Percentiles rank a stretch among this genome's conserved stretches.
Conservation (phyloP, 2,888 invertebrate genomes). For the Patella depressa region DNA sequence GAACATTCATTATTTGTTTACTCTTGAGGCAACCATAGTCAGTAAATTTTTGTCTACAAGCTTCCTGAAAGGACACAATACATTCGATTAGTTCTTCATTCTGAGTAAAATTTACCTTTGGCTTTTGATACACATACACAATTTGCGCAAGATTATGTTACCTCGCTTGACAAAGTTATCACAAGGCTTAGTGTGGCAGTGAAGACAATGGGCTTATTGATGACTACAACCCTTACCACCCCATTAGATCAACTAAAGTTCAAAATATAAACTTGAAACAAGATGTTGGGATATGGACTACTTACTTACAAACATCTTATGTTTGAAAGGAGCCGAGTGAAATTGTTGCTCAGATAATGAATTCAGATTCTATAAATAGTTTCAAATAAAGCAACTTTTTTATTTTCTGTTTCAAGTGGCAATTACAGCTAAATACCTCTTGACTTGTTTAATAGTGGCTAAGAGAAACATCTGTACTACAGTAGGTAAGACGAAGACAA, state of each 20-base stretch:
- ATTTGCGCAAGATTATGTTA: neutral
- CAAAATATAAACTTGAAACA: too few species aligned
- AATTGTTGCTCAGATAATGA: too few species aligned
- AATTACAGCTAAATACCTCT: too few species aligned
- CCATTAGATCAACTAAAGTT: neutral
- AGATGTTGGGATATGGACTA: too few species aligned
- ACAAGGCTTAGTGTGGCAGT: neutral
- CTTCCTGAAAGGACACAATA: neutral
- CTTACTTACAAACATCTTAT: neutral
- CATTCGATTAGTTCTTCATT: neutral
- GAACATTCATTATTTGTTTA: neutral
- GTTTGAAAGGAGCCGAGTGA: too few species aligned
- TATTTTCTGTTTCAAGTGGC: too few species aligned
- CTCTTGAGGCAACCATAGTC: neutral
- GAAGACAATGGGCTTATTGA: neutral
- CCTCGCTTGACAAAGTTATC: neutral
- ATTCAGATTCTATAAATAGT: too few species aligned
- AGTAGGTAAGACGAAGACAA: too few species aligned
- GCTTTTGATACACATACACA: slow-evolving; percentile 1
- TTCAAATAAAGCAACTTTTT: too few species aligned
- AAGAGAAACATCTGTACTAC: too few species aligned
- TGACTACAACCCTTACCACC: neutral
- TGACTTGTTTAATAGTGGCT: too few species aligned
- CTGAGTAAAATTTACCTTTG: neutral
- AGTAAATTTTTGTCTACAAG: neutral